phyloP scores from a whole-genome alignment of 2,113 vertebrate genomes.

The Pangasianodon hypophthalmus region DNA sequence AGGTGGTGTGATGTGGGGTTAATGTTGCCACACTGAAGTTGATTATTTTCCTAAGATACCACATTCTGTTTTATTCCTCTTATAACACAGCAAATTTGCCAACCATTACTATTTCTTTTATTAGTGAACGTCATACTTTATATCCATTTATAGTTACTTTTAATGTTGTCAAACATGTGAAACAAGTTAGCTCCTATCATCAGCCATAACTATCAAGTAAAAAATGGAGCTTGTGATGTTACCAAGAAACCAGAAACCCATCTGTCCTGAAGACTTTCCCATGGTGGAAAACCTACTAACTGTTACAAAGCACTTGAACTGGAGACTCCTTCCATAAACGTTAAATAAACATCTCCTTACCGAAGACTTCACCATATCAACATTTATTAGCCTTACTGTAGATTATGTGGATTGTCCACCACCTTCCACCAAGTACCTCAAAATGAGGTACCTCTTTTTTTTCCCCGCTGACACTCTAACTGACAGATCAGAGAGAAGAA shows the following conservation, averaged over 20 bases:
- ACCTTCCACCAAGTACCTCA: not conserved
- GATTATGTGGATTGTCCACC: not conserved
- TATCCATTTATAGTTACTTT: not conserved
- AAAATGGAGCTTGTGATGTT: not conserved
- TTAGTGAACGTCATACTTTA: not conserved
- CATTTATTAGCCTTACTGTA: not conserved
- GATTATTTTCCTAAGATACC: not conserved
- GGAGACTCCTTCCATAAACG: not conserved
- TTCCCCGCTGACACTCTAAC: not conserved
- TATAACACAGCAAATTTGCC: not conserved
- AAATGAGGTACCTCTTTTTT: not conserved
- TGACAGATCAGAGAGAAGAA: not conserved
- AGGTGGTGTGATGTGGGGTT: not conserved
- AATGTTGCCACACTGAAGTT: not conserved
- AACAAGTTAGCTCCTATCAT: not conserved
- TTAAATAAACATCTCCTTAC: not conserved
- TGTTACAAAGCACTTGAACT: not conserved
- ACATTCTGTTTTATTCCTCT: not conserved
- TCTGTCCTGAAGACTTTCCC: not conserved
- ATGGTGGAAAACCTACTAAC: not conserved
- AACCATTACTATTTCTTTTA: not conserved
- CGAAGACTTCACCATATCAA: not conserved
- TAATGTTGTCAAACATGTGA: not conserved
- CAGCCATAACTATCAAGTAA: not conserved
- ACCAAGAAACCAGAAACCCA: not conserved